A percentile compares a stretch with the other conserved stretches of the same genome.
Evolutionary conservation across 2,888 invertebrate genomes (phyloP).

Genomic region (Macaria notata): DNA sequence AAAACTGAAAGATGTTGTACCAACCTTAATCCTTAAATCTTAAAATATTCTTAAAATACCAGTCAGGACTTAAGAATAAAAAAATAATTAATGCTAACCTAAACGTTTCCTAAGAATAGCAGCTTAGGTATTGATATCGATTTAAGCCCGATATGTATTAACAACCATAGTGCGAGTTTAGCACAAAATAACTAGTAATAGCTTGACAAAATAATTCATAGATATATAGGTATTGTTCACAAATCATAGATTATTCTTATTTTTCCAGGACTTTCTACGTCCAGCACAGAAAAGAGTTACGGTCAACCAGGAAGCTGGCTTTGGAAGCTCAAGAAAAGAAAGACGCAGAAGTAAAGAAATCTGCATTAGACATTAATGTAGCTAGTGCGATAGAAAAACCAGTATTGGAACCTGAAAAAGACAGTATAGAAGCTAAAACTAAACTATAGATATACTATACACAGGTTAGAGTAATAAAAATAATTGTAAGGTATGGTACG

Average conservation of each 20-base stretch:
- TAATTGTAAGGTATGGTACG: no score
- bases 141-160: no score
- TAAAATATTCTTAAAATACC: neutral
- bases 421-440: conserved; percentile 25
- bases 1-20: no score
- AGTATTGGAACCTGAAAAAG: conserved; percentile 9
- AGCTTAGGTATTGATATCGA: no score
- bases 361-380: conserved; percentile 11
- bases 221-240: no score
- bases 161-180: no score
- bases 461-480: no score
- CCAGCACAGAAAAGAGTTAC: conserved; percentile 51
- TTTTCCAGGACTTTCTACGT: conserved; percentile 60
- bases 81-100: no score
- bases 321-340: conserved; percentile 52
- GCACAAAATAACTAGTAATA: no score
- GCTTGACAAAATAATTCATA: no score
- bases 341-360: conserved; percentile 29
- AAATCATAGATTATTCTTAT: neutral
- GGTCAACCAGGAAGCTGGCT: conserved; percentile 55
- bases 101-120: no score
- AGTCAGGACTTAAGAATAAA: neutral
- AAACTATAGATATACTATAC: conserved; percentile 14
- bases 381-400: conserved; percentile 14
- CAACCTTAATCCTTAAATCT: neutral